Evolutionary conservation across 2,797 vertebrate species (phyloP).

Genomic region (Pteronotus mesoamericanus): DNA sequence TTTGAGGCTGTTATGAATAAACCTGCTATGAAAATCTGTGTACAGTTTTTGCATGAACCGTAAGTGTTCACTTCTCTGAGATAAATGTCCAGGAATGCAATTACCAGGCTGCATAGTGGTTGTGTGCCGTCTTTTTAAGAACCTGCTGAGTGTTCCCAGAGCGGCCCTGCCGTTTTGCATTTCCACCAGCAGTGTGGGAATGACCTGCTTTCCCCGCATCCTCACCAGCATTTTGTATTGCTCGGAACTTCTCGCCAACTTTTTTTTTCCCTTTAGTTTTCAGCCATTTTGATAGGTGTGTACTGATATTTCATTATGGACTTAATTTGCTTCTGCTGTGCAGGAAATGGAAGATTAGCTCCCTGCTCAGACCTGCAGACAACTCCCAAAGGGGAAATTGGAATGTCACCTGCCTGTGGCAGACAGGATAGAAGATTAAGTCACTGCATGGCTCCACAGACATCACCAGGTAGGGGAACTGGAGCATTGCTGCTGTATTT

Average conservation of each 20-base stretch:
- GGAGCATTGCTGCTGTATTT: background rate
- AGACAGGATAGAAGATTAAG: background rate
- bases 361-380: background rate
- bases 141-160: background rate
- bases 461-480: background rate
- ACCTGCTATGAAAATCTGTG: background rate
- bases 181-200: background rate
- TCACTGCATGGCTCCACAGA: background rate
- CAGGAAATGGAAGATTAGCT: background rate
- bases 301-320: background rate
- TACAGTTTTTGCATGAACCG: conserved; percentile 11
- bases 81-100: conserved; percentile 34
- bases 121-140: conserved; percentile 30
- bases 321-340: background rate
- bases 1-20: background rate
- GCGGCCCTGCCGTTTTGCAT: background rate
- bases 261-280: background rate
- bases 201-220: background rate
- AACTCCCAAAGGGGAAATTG: background rate
- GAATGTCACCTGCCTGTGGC: background rate
- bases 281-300: background rate
- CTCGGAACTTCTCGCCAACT: background rate
- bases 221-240: background rate
- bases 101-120: background rate
- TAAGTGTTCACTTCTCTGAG: conserved; percentile 41